Evolutionary conservation across 2,888 invertebrate species (phyloP), one percentile per base, ranked within the genome.

Genomic region (Hybos culiciformis): DNA sequence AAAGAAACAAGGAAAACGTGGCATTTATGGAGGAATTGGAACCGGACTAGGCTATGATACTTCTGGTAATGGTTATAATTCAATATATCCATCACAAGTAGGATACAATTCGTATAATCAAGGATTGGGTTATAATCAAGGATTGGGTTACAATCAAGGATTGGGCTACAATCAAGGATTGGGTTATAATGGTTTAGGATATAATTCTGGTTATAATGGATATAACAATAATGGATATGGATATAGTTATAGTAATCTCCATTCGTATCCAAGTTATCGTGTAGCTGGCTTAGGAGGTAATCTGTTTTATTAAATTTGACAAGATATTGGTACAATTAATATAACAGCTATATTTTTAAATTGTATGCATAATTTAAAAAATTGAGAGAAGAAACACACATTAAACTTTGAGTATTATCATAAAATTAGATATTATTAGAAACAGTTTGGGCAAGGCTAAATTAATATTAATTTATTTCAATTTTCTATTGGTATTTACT

Each of bases 1-100:
- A 2, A 46, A 46, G 23, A 43, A 43, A 34, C 46, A 43, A 26
- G 46, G 43, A 19, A 46, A 46, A 41, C 40, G 46, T 39, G 43
- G 43, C 29, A 33, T 46, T 24, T 46, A 46, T 26, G 32, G 40
- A 20, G 19, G 26, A 12, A 11, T 24, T 21, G 41, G 41, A 17
- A 32, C 32, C 5, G 32, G 32, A 14, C 20, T 19, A 19, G 32
- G 32, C 17, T 17, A 15, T 32, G 32, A 32, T 32, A 14, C 38
- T 18, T 19, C 9, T 34, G 34, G 34, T n/a, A 20, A 34, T 34
- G 19, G 19, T 34, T n/a, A n/a, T n/a, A n/a, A n/a, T n/a, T n/a
- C n/a, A 32, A 32, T 46, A 23, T 46, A 46, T 23, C 31, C 31
- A 11, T 19, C 36, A 9, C 20, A 20, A 14, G 21, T 18, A 18